phyloP scores from a whole-genome alignment of 2,888 invertebrate species.

The Rhogogaster chlorosoma region DNA sequence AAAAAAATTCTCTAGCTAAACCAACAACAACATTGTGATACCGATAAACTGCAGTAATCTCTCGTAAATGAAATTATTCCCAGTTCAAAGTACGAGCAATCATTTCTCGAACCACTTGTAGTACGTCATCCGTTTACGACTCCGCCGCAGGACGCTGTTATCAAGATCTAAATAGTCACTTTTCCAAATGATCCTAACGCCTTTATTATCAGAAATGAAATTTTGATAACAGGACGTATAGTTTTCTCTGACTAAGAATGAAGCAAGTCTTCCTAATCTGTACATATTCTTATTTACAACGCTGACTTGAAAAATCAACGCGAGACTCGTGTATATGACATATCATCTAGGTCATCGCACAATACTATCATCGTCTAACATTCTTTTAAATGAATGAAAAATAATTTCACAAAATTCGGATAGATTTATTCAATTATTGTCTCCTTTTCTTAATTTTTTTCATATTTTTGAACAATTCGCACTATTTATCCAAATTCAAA shows the following conservation, averaged over 20 bases:
- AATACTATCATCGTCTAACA: neutral
- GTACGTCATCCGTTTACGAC: neutral
- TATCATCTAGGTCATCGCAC: neutral
- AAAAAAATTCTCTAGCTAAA: neutral
- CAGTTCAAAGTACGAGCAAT: constrained; percentile 10
- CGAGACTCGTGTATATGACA: neutral
- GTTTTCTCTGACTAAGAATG: neutral
- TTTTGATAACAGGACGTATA: neutral
- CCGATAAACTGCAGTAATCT: neutral
- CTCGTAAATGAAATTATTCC: neutral
- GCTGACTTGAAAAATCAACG: neutral
- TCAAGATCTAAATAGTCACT: neutral
- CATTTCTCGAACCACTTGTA: neutral
- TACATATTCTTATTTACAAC: neutral
- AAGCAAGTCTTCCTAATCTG: neutral
- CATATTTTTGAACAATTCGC: neutral
- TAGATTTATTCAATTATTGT: neutral
- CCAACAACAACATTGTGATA: neutral
- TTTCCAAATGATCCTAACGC: neutral
- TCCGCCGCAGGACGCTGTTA: neutral
- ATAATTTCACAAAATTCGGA: neutral
- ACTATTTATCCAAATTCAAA: neutral
- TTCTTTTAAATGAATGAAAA: neutral
- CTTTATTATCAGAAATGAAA: neutral
- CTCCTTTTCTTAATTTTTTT: neutral